Evolutionary conservation across 35 echinoderm and acorn worm genomes (phyloP), one percentile per base, ranked within the genome.

Genomic region (Lytechinus variegatus): DNA sequence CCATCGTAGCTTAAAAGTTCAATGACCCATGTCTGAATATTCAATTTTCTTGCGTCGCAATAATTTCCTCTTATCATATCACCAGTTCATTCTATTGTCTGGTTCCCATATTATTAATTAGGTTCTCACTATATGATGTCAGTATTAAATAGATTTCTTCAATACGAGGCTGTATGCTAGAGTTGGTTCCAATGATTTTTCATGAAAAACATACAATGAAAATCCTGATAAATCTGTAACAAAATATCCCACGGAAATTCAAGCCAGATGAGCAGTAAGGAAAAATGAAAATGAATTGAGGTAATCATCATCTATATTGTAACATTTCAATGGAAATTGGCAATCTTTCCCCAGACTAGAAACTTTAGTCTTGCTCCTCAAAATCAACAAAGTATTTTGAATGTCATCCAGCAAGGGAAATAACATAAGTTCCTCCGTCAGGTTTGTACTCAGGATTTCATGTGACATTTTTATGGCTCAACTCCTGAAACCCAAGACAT

Each of bases 401-500:
- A 79, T n/a, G 19, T 79, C 66, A 79, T 24, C 66, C 19, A 79
- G 8, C 3, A 4, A 79, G 66, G 19, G 33, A 24, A 16, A 16
- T 24, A 79, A 79, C 66, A 79, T 72, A 21, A 72, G 61, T 16
- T 24, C 16, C 66, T 24, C 66, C 6, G 5, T 79, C 66, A 79
- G n/a, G 66, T 79, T 79, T 4, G n/a, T 24, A 0, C 66, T 6
- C 66, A 24, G 66, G 19, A 79, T 79, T 79, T 79, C 66, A 24
- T 79, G 66, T 79, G 66, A 79, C 66, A 79, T 79, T 79, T 79
- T 79, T 79, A 79, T 79, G 66, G 66, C 66, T 79, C 14, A 79
- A 79, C 66, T 44, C 14, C 21, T 16, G n/a, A 79, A 79, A 16
- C 66, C 66, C 4, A 24, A 79, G 66, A 79, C 66, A 79, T 79